Evolutionary conservation across 2,797 vertebrate genomes (phyloP).

Genomic region (Thunnus albacares): DNA sequence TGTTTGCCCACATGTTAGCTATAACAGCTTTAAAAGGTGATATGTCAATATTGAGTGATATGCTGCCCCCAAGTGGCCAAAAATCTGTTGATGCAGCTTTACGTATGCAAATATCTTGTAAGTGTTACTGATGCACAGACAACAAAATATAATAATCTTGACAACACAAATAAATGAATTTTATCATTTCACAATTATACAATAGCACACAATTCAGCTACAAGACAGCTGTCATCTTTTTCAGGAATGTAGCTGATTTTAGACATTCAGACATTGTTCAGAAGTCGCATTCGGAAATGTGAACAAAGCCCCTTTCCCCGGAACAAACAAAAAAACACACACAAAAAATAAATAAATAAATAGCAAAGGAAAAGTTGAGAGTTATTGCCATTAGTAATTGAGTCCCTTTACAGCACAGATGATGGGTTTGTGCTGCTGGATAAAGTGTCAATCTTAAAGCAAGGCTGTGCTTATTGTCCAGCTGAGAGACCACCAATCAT

Average conservation of each 20-base stretch:
- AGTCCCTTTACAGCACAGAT: conserved; percentile 51
- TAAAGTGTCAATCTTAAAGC: conserved; percentile 70
- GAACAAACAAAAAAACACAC: neutral
- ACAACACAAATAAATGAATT: too few relatives aligned
- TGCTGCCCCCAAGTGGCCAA: neutral
- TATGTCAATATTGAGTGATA: too few relatives aligned
- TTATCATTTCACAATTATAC: too few relatives aligned
- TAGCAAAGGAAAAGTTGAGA: conserved; percentile 33
- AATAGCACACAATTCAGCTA: neutral
- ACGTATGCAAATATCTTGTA: neutral
- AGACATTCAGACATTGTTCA: neutral
- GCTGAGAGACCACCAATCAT: conserved; percentile 70
- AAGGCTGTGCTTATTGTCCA: conserved; percentile 69
- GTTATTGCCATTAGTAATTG: conserved; percentile 49
- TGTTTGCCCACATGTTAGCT: too few relatives aligned
- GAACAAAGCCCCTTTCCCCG: neutral
- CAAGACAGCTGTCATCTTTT: neutral
- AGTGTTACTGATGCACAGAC: neutral
- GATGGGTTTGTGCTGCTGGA: conserved; percentile 55
- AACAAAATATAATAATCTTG: neutral
- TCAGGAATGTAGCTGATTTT: neutral
- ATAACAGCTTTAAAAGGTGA: too few relatives aligned
- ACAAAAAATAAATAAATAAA: conserved; percentile 7
- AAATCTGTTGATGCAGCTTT: neutral
- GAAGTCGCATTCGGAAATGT: conserved; percentile 16